Evolutionary conservation across 1,140 invertebrate genomes (phyloP).

Genomic region (Drosophila micromelanica): DNA sequence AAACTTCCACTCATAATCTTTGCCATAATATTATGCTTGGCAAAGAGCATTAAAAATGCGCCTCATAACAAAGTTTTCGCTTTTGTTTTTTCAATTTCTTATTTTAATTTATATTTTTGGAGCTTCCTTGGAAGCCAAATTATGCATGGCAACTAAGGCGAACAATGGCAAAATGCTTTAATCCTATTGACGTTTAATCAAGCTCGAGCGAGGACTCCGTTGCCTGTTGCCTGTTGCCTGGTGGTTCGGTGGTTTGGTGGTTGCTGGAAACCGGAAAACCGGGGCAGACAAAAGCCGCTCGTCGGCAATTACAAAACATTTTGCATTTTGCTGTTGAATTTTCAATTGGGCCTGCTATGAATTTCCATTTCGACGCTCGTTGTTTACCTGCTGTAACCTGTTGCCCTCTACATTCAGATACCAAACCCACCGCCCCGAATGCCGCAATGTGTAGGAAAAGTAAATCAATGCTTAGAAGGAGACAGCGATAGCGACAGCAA

Average conservation of each 20-base stretch:
- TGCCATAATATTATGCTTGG: background rate
- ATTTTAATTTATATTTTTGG: slow-evolving; percentile 44
- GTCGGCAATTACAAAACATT: slow-evolving; percentile 60
- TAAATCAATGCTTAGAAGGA: slow-evolving; percentile 39
- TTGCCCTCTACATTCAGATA: slow-evolving; percentile 25
- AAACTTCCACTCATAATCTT: no score
- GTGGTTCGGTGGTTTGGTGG: no score
- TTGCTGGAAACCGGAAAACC: slow-evolving; percentile 22
- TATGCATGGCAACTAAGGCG: slow-evolving; percentile 29
- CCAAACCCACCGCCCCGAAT: background rate
- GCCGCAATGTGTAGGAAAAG: background rate
- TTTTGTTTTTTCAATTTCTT: slow-evolving; percentile 28
- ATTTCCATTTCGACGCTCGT: slow-evolving; percentile 55
- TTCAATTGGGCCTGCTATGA: slow-evolving; percentile 64
- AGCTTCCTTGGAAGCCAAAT: slow-evolving; percentile 44
- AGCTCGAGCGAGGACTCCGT: slow-evolving; percentile 17
- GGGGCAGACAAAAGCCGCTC: slow-evolving; percentile 28
- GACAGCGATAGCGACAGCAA: slow-evolving; percentile 3
- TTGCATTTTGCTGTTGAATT: slow-evolving; percentile 66
- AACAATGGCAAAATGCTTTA: slow-evolving; percentile 68
- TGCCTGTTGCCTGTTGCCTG: no score
- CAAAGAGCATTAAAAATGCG: background rate
- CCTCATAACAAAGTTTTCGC: background rate
- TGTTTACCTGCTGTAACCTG: slow-evolving; percentile 43
- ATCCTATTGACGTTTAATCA: slow-evolving; percentile 81